A percentile compares a stretch with the other conserved stretches of the same genome.
These are phyloP conservation scores for Dendroctonus valens DNA, from an alignment of 1,140 invertebrate species.

Conservation along the genomic window DNA sequence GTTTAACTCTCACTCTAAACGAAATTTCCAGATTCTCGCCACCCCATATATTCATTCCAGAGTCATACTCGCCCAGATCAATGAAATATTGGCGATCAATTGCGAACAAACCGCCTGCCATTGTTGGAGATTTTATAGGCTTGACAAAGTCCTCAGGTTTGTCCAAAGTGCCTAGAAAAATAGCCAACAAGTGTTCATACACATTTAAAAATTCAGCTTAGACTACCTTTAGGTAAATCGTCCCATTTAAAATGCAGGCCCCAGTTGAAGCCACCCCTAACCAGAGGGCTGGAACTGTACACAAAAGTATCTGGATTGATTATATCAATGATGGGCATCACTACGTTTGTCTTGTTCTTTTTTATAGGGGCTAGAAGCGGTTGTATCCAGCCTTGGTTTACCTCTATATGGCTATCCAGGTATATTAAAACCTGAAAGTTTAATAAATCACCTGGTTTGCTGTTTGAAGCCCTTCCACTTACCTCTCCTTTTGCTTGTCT, in stretches of 20 bases:
- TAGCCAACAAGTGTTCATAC: conserved; percentile 1
- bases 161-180: conserved; percentile 54
- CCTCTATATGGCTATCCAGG: conserved; percentile 94
- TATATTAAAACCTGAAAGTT: conserved; percentile 77
- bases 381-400: conserved; percentile 86
- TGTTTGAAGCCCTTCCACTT: conserved; percentile 20
- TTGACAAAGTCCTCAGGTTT: conserved; percentile 77
- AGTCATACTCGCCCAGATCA: conserved; percentile 87
- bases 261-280: conserved; percentile 92
- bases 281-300: conserved; percentile 81
- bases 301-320: conserved; percentile 96
- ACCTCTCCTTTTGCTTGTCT: conserved; percentile 75
- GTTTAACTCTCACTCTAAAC: conserved; percentile 66
- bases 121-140: conserved; percentile 89
- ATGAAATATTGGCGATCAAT: conserved; percentile 87
- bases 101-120: conserved; percentile 97
- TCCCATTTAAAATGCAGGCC: conserved; percentile 96
- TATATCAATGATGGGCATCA: conserved; percentile 93
- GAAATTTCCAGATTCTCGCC: conserved; percentile 93
- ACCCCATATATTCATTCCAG: conserved; percentile 94
- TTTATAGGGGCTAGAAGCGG: conserved; percentile 77
- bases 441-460: conserved; percentile 6
- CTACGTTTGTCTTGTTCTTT: conserved; percentile 63
- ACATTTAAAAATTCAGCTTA: too few species aligned
- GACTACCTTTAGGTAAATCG: conserved; percentile 68